Base-by-base conservation (phyloP, 35 echinoderm and acorn worm species). In the Apostichopus parvimensis region DNA sequence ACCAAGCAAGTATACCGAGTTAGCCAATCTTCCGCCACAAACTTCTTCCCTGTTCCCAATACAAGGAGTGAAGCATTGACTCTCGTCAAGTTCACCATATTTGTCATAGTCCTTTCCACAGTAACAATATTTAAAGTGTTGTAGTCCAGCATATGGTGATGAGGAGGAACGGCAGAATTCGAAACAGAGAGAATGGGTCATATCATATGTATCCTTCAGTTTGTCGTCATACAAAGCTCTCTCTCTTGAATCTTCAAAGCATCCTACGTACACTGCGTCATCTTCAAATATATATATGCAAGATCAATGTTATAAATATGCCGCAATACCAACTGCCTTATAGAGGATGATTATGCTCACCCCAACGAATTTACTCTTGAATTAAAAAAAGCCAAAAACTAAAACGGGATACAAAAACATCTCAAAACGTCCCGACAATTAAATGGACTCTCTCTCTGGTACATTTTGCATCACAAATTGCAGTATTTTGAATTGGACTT, bases 61-160 rank as follows among this genome's bases (percentile, higher is more conserved):
- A 90, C 87, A 90, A 56, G 4, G 15, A 4, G 21, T 26, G 18
- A 6, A 75, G 54, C 87, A 90, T 10, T 6, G 8, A 11, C 87
- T 90, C 17, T 77, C 87, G 0, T 73, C 18, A 12, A 56, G 52
- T 9, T 8, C 14, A 8, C 61, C 87, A 14, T 90, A 90, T 11
- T 53, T 7, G 71, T 90, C 87, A 34, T 75, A 75, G 87, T 90
- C 20, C 13, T 10, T 25, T 76, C 87, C 87, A 54, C 87, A 90
- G 70, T 76, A 90, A 54, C 87, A 90, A 20, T 90, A 25, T 25
- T 20, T 75, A n/a, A 5, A 23, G 55, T 28, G 9, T 77, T 90
- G 64, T 13, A 90, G 87, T 72, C 87, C 87, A 17, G 87, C 87
- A 52, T 90, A 90, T 14, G 87, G 70, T 20, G 68, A 70, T 13